Conservation (phyloP, 2,797 vertebrate species). For the Parauchenoglanis punctatus region DNA sequence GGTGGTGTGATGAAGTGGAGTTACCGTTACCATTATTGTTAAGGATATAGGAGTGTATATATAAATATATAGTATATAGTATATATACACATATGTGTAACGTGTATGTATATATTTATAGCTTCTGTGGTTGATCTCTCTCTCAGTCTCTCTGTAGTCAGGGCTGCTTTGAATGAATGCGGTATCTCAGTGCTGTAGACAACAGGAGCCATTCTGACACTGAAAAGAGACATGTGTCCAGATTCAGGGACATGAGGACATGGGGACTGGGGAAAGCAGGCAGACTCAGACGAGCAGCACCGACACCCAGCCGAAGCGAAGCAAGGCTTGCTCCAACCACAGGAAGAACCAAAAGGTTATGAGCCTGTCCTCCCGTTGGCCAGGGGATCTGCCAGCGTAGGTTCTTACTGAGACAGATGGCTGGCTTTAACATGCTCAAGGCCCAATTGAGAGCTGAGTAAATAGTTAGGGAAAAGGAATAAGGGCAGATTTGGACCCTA, state of each 20-base stretch:
- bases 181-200: slow-evolving; percentile 77
- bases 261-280: slow-evolving; percentile 66
- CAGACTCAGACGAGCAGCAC: slow-evolving; percentile 77
- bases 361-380: slow-evolving; percentile 66
- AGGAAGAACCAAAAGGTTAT: slow-evolving; percentile 86
- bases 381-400: slow-evolving; percentile 45
- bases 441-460: slow-evolving; percentile 54
- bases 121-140: not conserved
- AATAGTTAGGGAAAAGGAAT: slow-evolving; percentile 10
- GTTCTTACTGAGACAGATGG: slow-evolving; percentile 36
- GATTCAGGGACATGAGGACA: slow-evolving; percentile 18
- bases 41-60: not conserved
- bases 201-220: slow-evolving; percentile 69
- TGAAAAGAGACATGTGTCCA: slow-evolving; percentile 47
- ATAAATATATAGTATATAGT: not conserved
- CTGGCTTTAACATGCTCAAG: slow-evolving; percentile 45
- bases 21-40: too few relatives aligned
- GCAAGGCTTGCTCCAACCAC: slow-evolving; percentile 84
- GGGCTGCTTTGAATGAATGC: slow-evolving; percentile 88
- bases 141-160: slow-evolving; percentile 49
- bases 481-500: slow-evolving; percentile 49
- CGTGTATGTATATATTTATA: not conserved
- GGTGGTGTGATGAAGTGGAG: not conserved
- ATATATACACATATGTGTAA: too few relatives aligned
- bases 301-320: slow-evolving; percentile 80